Evolutionary conservation across 2,113 vertebrate species (phyloP), one percentile per base, ranked within the genome.

Genomic region (Pandion haliaetus): DNA sequence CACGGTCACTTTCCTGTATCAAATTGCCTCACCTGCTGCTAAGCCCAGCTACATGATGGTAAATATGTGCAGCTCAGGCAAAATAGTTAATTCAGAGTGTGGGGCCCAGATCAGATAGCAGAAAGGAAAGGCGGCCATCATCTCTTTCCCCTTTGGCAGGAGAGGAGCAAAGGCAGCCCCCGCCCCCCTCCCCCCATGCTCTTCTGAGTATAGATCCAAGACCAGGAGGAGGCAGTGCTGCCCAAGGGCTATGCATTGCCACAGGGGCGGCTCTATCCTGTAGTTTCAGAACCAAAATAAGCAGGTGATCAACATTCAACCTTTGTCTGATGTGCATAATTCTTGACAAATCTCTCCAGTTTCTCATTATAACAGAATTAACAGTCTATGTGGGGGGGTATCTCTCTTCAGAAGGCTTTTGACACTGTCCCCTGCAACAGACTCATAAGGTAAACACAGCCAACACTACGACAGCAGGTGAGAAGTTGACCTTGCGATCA

Each of bases 111-210:
- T 47, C 63, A 92, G 25, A 38, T 6, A 49, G 29, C 17, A 70
- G 21, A 58, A 78, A 79, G 17, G 20, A 58, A 78, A 42, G 9
- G 40, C 1, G 3, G 49, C 19, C 31, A 44, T 9, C 10, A 14
- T 36, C 26, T 58, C 38, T 50, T 70, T 62, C 69, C 6, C 24
- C 28, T 76, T 81, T 72, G 31, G 15, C 18, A 76, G 32, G 17
- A 65, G 20, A 82, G 32, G 6, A 55, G 3, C 31, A 82, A 72
- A 72, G 14, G 42, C 44, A 91, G 24, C 5, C 3, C 26, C 8
- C 7, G 24, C 5, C 3, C 26, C 8, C 7, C 13, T 2, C 50
- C 5, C 50, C 18, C 9, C 9, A 5, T 4, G 2, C 8, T 52
- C 19, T 10, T 5, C 12, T 42, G 5, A 5, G 6, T 49, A 14